phyloP scores from a whole-genome alignment of 2,797 vertebrate species.

The Rhynchonycteris naso region DNA sequence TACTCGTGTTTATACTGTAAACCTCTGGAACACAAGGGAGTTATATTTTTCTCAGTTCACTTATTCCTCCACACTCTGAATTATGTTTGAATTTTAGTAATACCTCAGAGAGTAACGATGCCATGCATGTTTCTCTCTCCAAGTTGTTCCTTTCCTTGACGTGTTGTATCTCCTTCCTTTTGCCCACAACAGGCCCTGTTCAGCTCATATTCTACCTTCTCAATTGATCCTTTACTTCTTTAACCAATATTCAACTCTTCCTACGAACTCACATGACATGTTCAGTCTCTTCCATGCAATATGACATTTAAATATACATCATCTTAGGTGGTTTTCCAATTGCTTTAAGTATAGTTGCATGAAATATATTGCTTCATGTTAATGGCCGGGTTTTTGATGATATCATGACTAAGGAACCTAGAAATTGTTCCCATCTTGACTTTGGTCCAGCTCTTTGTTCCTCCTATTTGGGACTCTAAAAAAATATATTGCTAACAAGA shows the following conservation, averaged over 20 bases:
- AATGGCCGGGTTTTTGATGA: neutral
- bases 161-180: neutral
- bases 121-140: neutral
- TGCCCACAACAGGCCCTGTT: neutral
- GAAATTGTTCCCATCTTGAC: neutral
- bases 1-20: neutral
- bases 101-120: neutral
- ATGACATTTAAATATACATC: neutral
- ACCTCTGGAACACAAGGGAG: neutral
- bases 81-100: constrained; percentile 21
- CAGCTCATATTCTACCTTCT: neutral
- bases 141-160: neutral
- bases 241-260: neutral
- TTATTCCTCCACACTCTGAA: neutral
- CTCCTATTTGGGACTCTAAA: neutral
- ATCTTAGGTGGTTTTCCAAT: neutral
- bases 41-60: neutral
- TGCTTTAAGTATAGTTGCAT: neutral
- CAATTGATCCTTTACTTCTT: neutral
- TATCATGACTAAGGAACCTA: neutral
- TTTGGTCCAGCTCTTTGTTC: neutral
- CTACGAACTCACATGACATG: neutral
- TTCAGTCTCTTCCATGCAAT: neutral
- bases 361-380: neutral
- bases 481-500: neutral